Evolutionary conservation across 2,888 invertebrate species (phyloP), one percentile per base, ranked within the genome.

Genomic region (Aphidius colemani): DNA sequence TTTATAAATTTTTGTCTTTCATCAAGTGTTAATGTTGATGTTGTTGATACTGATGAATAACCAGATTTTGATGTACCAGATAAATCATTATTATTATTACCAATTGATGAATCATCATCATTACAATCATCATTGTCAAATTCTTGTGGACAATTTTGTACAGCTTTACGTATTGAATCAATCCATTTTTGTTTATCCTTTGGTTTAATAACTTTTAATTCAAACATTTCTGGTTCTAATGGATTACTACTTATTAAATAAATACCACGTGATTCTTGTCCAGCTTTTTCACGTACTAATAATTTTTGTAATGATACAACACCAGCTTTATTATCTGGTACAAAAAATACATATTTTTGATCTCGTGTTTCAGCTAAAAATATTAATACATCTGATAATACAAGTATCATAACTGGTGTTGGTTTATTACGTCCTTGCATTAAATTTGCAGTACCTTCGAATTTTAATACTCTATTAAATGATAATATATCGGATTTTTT

Each of bases 151-250:
- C 95, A 96, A 68, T 88, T 87, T 70, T 94, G 90, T 11, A 95
- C 94, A 13, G 95, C 93, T 57, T 88, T 90, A 86, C 94, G 87
- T 73, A 97, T 91, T 48, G 92, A 89, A 75, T 91, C 90, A 78
- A 96, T 94, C 97, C 97, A 97, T 9, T 88, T 85, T 75, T 92
- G 91, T 78, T 95, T 93, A 75, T 96, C 95, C 81, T 94, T 94
- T 43, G 95, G 95, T 69, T 92, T 88, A 75, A 94, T 93, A 63
- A 87, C 86, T 77, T 96, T 90, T 60, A 98, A 85, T 80, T 97
- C 97, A 80, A 96, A 97, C 96, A 98, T 97, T 85, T 97, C 97
- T 0, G 96, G 96, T 78, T 93, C 93, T 6, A 90, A 87, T 6
- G 95, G 94, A 77, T 95, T 95, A 71, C 95, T 94, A 70, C 94